Evolutionary conservation across 2,797 vertebrate genomes (phyloP), one percentile per base, ranked within the genome.

Genomic region (Ceryle rudis): DNA sequence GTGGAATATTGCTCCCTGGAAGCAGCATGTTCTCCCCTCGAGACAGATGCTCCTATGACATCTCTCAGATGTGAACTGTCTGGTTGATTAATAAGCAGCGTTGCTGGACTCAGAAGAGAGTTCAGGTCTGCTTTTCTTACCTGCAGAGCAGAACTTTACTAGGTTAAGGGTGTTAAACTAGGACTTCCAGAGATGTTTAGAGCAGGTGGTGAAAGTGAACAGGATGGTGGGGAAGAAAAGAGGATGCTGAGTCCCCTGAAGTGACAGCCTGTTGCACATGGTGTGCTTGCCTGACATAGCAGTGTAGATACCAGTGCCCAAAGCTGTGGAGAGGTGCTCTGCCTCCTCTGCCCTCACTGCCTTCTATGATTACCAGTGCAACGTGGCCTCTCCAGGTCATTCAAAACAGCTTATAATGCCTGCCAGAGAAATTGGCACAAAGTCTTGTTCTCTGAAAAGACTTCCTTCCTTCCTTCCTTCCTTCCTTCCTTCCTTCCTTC

Each of bases 341-440:
- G 11, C 33, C 60, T 64, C 20, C 64, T 58, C 9, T 2, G 52
- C 5, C 8, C 21, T 26, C 23, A 4, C 11, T 0, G 0, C 55
- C 73, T 81, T 21, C 51, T 22, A 14, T 54, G 69, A 17, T 67
- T 49, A 44, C 29, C 0, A 0, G 28, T 21, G 29, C 0, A 1
- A 49, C 2, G 4, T 33, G 58, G 31, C 19, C 29, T 62, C 49
- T 86, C 39, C 80, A 89, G 33, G 42, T 52, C 2, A 0, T 49
- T 61, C 57, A 39, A 66, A 92, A 93, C 33, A 41, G 17, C 39
- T 54, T n/a, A 31, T 1, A 4, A 61, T 25, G 35, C 57, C 52
- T 88, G 60, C 47, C 4, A 2, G 20, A 92, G 64, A 93, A 80
- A 37, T n/a, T 72, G 51, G 70, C 7, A 25, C 54, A 37, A 69